Conservation (phyloP, 2,113 vertebrate species). For the Salvelinus fontinalis region DNA sequence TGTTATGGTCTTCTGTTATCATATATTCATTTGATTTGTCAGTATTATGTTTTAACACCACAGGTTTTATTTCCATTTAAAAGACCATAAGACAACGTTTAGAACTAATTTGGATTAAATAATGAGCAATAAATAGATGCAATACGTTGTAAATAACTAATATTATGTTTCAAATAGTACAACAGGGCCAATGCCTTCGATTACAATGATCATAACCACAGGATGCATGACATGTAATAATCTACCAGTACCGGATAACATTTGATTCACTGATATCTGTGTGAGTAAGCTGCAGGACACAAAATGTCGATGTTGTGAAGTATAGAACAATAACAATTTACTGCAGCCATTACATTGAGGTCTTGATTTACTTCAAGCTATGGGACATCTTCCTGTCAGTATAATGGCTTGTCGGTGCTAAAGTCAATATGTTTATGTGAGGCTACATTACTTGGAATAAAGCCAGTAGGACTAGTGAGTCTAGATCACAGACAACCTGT, state of each 20-base stretch:
- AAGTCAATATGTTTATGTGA: not conserved
- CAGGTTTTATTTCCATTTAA: too few species aligned
- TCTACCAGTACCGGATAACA: not conserved
- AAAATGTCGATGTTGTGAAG: not conserved
- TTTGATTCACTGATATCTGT: not conserved
- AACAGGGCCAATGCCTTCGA: not conserved
- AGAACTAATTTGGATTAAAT: too few species aligned
- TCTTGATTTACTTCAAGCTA: not conserved
- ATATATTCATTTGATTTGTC: too few species aligned
- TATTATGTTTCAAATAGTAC: constrained; percentile 32
- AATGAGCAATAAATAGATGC: too few species aligned
- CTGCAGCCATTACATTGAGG: not conserved
- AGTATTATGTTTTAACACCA: too few species aligned
- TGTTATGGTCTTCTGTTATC: too few species aligned
- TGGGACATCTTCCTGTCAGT: not conserved
- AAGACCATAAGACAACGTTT: too few species aligned
- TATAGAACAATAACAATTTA: not conserved
- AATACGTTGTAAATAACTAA: constrained; percentile 16
- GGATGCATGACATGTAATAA: not conserved
- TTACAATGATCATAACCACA: not conserved
- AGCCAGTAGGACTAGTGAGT: not conserved
- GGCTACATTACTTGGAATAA: not conserved
- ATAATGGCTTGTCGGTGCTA: not conserved
- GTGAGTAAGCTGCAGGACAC: not conserved
- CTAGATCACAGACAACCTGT: not conserved